Percentiles rank a stretch among this genome's conserved stretches.
phyloP scores from a whole-genome alignment of 2,113 vertebrate genomes.

The Saccopteryx bilineata region DNA sequence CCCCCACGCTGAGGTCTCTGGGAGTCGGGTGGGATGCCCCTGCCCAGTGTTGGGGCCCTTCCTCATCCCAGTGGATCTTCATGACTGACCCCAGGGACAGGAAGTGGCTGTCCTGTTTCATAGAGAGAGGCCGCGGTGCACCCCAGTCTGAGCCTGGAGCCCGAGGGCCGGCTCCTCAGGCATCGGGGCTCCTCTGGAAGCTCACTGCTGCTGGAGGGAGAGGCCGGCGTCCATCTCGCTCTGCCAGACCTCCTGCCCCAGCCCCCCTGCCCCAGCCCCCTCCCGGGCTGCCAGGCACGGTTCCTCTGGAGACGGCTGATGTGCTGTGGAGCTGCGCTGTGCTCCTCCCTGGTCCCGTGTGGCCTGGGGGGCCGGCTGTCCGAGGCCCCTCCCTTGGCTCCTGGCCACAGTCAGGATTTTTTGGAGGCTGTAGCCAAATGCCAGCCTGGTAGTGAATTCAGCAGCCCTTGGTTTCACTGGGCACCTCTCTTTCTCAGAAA shows the following conservation, averaged over 20 bases:
- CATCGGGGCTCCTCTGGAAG: neutral
- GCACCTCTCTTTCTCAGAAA: conserved; percentile 49
- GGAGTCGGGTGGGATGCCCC: neutral
- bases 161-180: neutral
- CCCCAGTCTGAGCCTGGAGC: neutral
- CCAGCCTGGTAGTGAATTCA: neutral
- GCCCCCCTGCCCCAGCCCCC: neutral
- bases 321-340: neutral
- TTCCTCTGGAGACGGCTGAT: neutral
- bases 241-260: neutral
- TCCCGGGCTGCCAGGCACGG: neutral
- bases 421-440: neutral
- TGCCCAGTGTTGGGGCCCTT: neutral
- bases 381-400: neutral
- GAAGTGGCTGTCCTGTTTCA: neutral
- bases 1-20: neutral
- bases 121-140: rapidly evolving
- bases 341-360: neutral
- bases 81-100: neutral
- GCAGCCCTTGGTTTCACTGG: neutral
- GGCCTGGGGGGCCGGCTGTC: neutral
- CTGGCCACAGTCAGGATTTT: neutral
- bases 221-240: neutral
- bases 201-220: neutral
- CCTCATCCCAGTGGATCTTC: neutral